phyloP scores from a whole-genome alignment of 2,113 vertebrate species.

The Barnardius zonarius region DNA sequence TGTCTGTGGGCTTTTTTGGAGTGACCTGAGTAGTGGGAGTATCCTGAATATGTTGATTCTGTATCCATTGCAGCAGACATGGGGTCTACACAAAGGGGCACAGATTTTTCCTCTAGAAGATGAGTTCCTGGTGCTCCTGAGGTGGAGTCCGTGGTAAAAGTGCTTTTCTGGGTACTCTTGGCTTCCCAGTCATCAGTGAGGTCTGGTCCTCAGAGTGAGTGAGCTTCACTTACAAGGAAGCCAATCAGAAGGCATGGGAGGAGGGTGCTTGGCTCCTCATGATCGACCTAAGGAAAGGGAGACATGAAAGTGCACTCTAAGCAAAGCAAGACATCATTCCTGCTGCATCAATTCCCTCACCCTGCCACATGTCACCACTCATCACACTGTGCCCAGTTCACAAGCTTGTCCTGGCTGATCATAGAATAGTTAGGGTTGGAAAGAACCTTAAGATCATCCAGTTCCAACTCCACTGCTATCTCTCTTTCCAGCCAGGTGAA shows the following conservation, averaged over 20 bases:
- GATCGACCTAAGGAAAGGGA: neutral
- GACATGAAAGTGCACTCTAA: neutral
- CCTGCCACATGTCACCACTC: neutral
- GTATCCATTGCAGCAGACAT: constrained; percentile 87
- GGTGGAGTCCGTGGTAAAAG: constrained; percentile 39
- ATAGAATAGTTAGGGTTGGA: neutral
- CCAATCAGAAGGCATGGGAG: neutral
- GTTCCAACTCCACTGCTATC: neutral
- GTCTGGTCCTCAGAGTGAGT: neutral
- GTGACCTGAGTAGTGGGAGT: constrained; percentile 94
- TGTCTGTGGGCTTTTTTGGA: constrained; percentile 92
- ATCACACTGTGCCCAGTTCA: neutral
- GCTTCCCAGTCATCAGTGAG: constrained; percentile 26
- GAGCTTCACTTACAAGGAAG: constrained; percentile 21
- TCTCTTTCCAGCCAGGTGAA: neutral
- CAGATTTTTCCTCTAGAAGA: neutral
- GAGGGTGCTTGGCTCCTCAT: constrained; percentile 18
- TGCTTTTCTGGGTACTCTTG: constrained; percentile 6
- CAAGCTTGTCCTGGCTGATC: neutral
- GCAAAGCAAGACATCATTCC: neutral
- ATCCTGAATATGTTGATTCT: constrained; percentile 94
- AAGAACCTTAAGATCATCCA: neutral
- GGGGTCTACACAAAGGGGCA: neutral
- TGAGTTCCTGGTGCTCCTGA: neutral
- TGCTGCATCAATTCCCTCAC: neutral